These are phyloP conservation scores for Trachymyrmex septentrionalis DNA, from an alignment of 1,140 invertebrate genomes.

Conservation along the genomic window DNA sequence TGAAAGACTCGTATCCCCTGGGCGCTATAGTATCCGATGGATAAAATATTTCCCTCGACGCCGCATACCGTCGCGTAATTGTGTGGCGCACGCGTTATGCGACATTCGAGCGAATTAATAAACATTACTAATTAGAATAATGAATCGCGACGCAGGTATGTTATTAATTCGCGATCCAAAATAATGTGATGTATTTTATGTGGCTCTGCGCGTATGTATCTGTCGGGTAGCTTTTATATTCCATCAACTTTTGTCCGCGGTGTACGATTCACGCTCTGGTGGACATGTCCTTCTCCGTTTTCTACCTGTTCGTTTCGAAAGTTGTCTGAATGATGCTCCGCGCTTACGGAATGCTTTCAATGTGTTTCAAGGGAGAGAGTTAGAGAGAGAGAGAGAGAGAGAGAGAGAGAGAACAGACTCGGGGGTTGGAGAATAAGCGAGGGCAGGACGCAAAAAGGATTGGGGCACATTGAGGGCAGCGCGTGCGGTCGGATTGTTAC, in stretches of 20 bases:
- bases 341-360: constrained; percentile 69
- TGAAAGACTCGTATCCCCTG: not conserved
- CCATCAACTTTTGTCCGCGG: constrained; percentile 71
- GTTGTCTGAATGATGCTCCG: constrained; percentile 75
- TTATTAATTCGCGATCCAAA: constrained; percentile 59
- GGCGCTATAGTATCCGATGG: not conserved
- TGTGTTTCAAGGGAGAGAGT: constrained; percentile 63
- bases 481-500: constrained; percentile 77
- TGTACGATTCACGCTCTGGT: constrained; percentile 72
- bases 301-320: constrained; percentile 77
- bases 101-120: constrained; percentile 42
- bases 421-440: constrained; percentile 13
- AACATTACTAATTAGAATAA: constrained; percentile 57
- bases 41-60: not conserved
- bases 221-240: constrained; percentile 71
- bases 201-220: constrained; percentile 26
- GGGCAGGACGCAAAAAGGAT: constrained; percentile 64
- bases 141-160: constrained; percentile 18
- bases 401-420: constrained; percentile 1
- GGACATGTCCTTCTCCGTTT: constrained; percentile 73
- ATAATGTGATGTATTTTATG: constrained; percentile 57
- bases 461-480: constrained; percentile 50
- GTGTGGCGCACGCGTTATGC: not conserved
- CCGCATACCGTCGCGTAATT: not conserved
- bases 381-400: constrained; percentile 20